A percentile compares a stretch with the other conserved stretches of the same genome.
These are phyloP conservation scores for Salvelinus sp. DNA, from an alignment of 2,113 vertebrate genomes.

Conservation along the genomic window DNA sequence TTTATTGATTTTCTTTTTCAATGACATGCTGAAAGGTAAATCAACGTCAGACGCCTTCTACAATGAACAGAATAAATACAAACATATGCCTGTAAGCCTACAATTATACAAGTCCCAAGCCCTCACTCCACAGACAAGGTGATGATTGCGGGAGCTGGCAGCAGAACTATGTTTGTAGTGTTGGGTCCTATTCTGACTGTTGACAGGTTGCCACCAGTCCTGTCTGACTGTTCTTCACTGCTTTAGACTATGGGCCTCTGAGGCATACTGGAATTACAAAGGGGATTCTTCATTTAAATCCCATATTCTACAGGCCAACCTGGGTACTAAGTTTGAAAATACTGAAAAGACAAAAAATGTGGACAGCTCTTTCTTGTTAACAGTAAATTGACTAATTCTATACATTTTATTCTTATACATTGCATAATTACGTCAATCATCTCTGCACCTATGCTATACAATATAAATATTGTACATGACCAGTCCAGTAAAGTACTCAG, in stretches of 20 bases:
- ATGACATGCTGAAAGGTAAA: constrained; percentile 68
- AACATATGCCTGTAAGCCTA: constrained; percentile 58
- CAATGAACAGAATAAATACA: constrained; percentile 61
- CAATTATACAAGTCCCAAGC: constrained; percentile 56
- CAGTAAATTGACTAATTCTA: no score
- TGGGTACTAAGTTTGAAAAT: no score
- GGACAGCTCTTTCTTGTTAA: no score
- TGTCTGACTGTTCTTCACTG: not conserved
- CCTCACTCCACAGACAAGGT: constrained; percentile 4
- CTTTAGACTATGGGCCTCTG: not conserved
- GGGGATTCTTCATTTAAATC: no score
- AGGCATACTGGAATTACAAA: not conserved
- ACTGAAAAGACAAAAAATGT: no score
- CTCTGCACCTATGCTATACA: no score
- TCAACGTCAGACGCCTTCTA: constrained; percentile 60
- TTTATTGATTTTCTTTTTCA: constrained; percentile 69
- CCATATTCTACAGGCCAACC: no score
- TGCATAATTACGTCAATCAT: no score
- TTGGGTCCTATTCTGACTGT: constrained; percentile 30
- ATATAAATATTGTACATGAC: no score
- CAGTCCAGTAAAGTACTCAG: no score
- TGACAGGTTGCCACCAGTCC: constrained; percentile 16
- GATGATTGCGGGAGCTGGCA: constrained; percentile 62
- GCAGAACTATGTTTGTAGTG: constrained; percentile 58
- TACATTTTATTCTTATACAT: no score